Evolutionary conservation across 2,797 vertebrate species (phyloP), one percentile per base, ranked within the genome.

Genomic region (Parotocinclus haroldoi): DNA sequence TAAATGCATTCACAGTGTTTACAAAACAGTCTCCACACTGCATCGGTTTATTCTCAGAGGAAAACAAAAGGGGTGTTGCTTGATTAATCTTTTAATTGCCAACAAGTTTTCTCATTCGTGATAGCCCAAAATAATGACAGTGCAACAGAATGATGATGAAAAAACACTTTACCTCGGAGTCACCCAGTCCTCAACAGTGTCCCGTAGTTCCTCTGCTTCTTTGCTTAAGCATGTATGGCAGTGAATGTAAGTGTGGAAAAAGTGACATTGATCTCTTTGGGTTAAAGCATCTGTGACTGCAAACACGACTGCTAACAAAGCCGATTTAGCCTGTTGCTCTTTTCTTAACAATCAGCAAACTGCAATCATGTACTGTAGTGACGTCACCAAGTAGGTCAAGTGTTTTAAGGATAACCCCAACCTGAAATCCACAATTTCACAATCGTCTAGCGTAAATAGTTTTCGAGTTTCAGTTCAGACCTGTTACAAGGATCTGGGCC

Each of bases 1-100:
- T 82, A 76, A 65, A 57, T 61, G 66, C 75, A 75, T 79, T 77
- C 77, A 78, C 82, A 84, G 88, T 89, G 90, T 89, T 87, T 87
- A 88, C 12, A 78, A 75, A 69, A 71, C 76, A 80, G 81, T 83
- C 81, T 83, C 66, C 57, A 58, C 10, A 38, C 55, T 52, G 59
- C 62, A n/a, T 65, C 13, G 37, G 7, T 53, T 50, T 45, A 44
- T 60, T 70, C 39, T 46, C 40, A 4, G 14, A 39, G 44, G 19
- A 36, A 38, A 56, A 18, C 4, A 39, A 69, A 63, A 57, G 54
- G 14, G 55, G 10, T 27, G 38, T 16, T 12, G 16, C 10, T 13
- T 39, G 44, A 62, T 14, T 46, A 37, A 37, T 71, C 67, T 68
- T 58, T 49, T 42, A 59, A 44, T 58, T 36, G 42, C 61, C 46